Conservation (phyloP, 2,888 invertebrate species). For the Drosophila antonietae region DNA sequence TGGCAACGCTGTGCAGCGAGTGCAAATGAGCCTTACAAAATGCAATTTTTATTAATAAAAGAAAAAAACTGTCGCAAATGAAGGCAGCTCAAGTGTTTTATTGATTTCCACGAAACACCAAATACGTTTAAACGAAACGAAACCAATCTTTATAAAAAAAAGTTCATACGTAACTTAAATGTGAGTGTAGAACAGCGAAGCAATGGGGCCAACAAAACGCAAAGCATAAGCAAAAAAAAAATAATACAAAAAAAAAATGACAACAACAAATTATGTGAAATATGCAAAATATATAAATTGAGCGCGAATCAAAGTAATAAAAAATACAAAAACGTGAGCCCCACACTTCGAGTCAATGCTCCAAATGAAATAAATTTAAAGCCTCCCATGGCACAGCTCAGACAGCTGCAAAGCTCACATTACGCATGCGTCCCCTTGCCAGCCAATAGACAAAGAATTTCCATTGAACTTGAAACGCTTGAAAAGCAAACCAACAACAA, state of each 20-base stretch:
- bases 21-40: conserved; percentile 59
- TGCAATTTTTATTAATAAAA: conserved; percentile 32
- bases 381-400: not conserved
- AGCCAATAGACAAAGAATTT: conserved; percentile 1
- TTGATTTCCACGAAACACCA: conserved; percentile 72
- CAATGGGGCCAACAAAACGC: conserved; percentile 43
- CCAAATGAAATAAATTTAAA: conserved; percentile 13
- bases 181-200: conserved; percentile 28
- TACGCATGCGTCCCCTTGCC: conserved; percentile 54
- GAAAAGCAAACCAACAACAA: not conserved
- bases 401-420: conserved; percentile 38
- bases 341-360: conserved; percentile 49
- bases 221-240: conserved; percentile 72
- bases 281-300: conserved; percentile 65
- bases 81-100: conserved; percentile 55
- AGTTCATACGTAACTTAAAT: conserved; percentile 63
- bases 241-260: conserved; percentile 60
- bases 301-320: not conserved
- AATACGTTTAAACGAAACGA: conserved; percentile 15
- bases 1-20: conserved; percentile 68
- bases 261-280: conserved; percentile 68
- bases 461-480: conserved; percentile 12
- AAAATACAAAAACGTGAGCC: conserved; percentile 16
- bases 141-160: conserved; percentile 48
- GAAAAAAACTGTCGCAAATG: not conserved